These are phyloP conservation scores for Tragopan temminckii DNA, from an alignment of 2,797 vertebrate species.

Conservation along the genomic window DNA sequence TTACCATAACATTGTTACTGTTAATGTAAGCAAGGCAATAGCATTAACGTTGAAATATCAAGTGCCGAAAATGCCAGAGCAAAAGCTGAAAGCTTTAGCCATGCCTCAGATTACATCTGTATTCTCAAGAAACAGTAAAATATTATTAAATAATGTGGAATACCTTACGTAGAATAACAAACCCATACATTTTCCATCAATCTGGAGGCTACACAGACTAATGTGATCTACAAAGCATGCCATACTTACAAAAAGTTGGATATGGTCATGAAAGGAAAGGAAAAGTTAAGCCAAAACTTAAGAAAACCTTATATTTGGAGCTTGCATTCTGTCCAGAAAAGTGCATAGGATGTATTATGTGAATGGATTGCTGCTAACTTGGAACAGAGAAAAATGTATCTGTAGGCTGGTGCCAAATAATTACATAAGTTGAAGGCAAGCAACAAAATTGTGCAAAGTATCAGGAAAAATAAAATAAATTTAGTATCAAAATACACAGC, in stretches of 20 bases:
- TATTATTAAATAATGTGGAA: not conserved
- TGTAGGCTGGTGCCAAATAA: not conserved
- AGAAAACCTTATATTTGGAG: not conserved
- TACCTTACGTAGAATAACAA: not conserved
- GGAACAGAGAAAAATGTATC: not conserved
- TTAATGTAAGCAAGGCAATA: slow-evolving; percentile 40
- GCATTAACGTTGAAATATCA: slow-evolving; percentile 55
- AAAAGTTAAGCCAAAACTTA: not conserved
- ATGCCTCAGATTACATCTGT: not conserved
- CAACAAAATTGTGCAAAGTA: not conserved
- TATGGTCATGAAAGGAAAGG: not conserved
- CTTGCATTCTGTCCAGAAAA: not conserved
- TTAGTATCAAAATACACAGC: not conserved
- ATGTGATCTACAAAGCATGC: not conserved
- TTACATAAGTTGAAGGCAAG: not conserved
- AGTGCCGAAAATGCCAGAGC: slow-evolving; percentile 29
- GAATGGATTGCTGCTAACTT: not conserved
- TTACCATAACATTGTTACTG: slow-evolving; percentile 55
- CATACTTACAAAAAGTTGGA: not conserved
- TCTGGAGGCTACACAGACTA: not conserved
- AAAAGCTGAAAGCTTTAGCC: slow-evolving; percentile 11
- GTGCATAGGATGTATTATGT: not conserved
- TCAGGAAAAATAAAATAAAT: not conserved
- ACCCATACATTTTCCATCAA: not conserved
- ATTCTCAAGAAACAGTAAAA: not conserved